phyloP scores from a whole-genome alignment of 1,140 invertebrate species.

The Metopolophium dirhodum region DNA sequence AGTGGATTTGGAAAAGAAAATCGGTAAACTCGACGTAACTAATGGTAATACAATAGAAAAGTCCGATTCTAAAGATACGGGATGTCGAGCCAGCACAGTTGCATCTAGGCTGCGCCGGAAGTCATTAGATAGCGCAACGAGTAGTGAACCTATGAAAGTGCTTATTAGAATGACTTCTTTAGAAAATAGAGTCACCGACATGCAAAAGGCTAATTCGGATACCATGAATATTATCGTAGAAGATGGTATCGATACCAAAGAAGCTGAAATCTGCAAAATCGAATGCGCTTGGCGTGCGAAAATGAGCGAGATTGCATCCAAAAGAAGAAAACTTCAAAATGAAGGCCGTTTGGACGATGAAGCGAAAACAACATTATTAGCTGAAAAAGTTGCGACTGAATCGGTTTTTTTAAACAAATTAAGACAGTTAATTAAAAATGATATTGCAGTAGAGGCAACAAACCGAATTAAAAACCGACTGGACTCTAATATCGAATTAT shows the following conservation, averaged over 20 bases:
- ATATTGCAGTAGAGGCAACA: conserved; percentile 63
- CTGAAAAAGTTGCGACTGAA: conserved; percentile 79
- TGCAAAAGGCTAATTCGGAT: conserved; percentile 35
- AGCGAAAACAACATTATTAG: conserved; percentile 73
- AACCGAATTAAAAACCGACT: conserved; percentile 8
- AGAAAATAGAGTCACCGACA: conserved; percentile 64
- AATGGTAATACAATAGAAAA: conserved; percentile 62
- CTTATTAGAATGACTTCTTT: conserved; percentile 75
- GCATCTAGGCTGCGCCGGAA: conserved; percentile 68
- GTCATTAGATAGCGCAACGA: conserved; percentile 77
- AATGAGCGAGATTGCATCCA: conserved; percentile 71
- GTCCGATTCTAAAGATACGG: conserved; percentile 6
- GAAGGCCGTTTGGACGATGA: conserved; percentile 71
- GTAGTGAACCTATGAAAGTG: conserved; percentile 79
- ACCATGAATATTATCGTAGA: conserved; percentile 18
- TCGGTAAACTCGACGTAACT: conserved; percentile 70
- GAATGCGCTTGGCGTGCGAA: conserved; percentile 69
- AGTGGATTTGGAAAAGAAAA: conserved; percentile 78
- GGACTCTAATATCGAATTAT: background rate
- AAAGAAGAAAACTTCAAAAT: conserved; percentile 68
- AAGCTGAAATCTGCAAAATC: conserved; percentile 29
- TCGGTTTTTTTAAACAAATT: conserved; percentile 68
- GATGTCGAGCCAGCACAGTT: conserved; percentile 21
- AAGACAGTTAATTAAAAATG: conserved; percentile 64
- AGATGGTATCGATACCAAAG: conserved; percentile 48